phyloP scores from a whole-genome alignment of 2,888 invertebrate species.

The Argyresthia albistria region DNA sequence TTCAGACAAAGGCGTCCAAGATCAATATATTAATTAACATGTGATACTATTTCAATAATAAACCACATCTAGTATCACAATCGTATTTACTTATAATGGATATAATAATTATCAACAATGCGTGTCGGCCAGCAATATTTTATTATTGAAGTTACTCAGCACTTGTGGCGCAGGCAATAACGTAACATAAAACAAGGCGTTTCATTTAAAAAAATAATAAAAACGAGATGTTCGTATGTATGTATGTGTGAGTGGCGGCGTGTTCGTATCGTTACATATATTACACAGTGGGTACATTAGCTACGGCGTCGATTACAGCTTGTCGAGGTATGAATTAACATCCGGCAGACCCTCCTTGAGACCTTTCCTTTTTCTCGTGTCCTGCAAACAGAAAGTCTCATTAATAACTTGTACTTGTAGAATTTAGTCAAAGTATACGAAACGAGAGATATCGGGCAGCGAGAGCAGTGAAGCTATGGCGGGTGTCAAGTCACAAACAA shows the following conservation, averaged over 20 bases:
- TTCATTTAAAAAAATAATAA: slow-evolving; percentile 22
- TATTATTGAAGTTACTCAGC: slow-evolving; percentile 15
- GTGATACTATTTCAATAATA: slow-evolving; percentile 5
- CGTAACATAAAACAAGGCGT: neutral
- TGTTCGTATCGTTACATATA: slow-evolving; percentile 50
- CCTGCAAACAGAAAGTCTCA: slow-evolving; percentile 63
- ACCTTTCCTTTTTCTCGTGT: slow-evolving; percentile 99
- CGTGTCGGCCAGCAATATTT: slow-evolving; percentile 43
- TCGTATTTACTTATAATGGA: slow-evolving; percentile 2
- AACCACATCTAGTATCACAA: slow-evolving; percentile 5
- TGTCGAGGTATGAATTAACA: slow-evolving; percentile 96
- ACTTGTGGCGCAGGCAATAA: slow-evolving; percentile 24
- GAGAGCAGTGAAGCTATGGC: too few species aligned
- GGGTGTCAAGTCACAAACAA: too few species aligned
- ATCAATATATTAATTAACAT: neutral
- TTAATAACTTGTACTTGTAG: neutral
- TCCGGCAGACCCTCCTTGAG: slow-evolving; percentile 98
- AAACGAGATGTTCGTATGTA: slow-evolving; percentile 20
- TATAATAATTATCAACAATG: slow-evolving; percentile 29
- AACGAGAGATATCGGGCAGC: too few species aligned
- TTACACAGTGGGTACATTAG: slow-evolving; percentile 58
- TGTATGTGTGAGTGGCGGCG: slow-evolving; percentile 42
- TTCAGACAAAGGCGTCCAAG: neutral
- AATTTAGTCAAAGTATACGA: too few species aligned
- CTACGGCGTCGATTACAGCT: slow-evolving; percentile 85